Base-by-base conservation (phyloP, 2,888 invertebrate genomes). In the Caenorhabditis sp. region DNA sequence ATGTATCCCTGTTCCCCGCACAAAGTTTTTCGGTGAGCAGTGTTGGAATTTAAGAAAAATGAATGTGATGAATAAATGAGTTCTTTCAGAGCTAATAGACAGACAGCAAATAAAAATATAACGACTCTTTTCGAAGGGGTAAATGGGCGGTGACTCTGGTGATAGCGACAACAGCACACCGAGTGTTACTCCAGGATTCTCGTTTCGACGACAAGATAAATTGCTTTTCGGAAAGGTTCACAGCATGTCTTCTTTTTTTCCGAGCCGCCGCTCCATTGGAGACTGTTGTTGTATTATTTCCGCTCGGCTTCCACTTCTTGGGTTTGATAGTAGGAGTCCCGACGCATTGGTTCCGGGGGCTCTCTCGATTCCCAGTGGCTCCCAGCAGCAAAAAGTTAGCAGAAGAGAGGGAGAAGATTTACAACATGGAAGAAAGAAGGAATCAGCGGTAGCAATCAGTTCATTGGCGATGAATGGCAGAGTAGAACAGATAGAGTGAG, bases 171-270 rank as follows among this genome's bases (percentile, higher is more conserved):
- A 47, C 50, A n/a, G n/a, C 44, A 20, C 51, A 20, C 26, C 58
- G 37, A 24, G 5, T 35, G 24, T 24, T 20, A 8, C 40, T 18
- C 35, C 58, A 26, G 24, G 26, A 22, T 22, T 53, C 53, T 53
- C 53, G 53, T 26, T 47, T 35, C 72, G 56, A 32, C 18, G 67
- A 76, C 67, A 76, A 76, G 67, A 76, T 76, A 60, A 76, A 76
- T 76, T 32, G 76, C 60, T 65, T 64, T 74, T 47, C 58, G 60
- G 55, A 35, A 22, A 61, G 67, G 67, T 67, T 76, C 60, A 58
- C 61, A 64, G 55, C 62, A 47, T 32, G 51, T 9, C 24, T 26
- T 13, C 18, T 47, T 18, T 18, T 11, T n/a, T n/a, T n/a, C n/a
- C n/a, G n/a, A n/a, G n/a, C n/a, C n/a, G n/a, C 47, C 5, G 18